These are phyloP conservation scores for Tichodroma muraria DNA, from an alignment of 2,113 vertebrate genomes.

Conservation along the genomic window DNA sequence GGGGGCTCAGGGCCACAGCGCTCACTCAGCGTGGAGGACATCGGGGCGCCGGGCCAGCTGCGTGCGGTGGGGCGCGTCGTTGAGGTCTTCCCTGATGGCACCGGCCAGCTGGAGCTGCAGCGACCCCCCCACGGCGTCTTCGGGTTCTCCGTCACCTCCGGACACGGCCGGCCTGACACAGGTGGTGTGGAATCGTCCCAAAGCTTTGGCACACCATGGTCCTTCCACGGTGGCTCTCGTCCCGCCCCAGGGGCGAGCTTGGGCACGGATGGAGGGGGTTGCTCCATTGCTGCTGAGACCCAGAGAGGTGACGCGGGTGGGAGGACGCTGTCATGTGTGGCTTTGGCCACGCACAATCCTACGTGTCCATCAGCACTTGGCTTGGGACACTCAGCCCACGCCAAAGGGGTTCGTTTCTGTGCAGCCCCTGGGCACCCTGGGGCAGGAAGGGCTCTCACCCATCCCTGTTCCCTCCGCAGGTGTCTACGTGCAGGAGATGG, in stretches of 20 bases:
- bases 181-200: conserved; percentile 53
- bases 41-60: conserved; percentile 67
- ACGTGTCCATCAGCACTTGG: rapidly evolving
- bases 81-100: conserved; percentile 86
- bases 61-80: conserved; percentile 78
- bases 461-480: conserved; percentile 46
- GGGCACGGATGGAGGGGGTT: rapidly evolving
- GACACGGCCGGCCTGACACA: conserved; percentile 85
- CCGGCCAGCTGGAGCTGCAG: conserved; percentile 83
- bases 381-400: rapidly evolving
- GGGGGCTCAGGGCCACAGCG: not conserved
- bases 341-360: rapidly evolving
- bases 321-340: rapidly evolving
- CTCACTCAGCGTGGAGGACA: conserved; percentile 79
- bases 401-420: not conserved
- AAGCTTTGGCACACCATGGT: rapidly evolving
- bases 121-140: conserved; percentile 78
- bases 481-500: conserved; percentile 89
- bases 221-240: rapidly evolving
- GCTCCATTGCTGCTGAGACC: not conserved
- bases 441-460: not conserved
- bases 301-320: not conserved
- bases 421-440: not conserved
- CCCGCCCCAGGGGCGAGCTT: rapidly evolving
- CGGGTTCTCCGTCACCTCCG: conserved; percentile 85